Percentiles rank a stretch among this genome's conserved stretches.
Conservation (phyloP, 2,113 vertebrate species). For the Corydoras maculifer region DNA sequence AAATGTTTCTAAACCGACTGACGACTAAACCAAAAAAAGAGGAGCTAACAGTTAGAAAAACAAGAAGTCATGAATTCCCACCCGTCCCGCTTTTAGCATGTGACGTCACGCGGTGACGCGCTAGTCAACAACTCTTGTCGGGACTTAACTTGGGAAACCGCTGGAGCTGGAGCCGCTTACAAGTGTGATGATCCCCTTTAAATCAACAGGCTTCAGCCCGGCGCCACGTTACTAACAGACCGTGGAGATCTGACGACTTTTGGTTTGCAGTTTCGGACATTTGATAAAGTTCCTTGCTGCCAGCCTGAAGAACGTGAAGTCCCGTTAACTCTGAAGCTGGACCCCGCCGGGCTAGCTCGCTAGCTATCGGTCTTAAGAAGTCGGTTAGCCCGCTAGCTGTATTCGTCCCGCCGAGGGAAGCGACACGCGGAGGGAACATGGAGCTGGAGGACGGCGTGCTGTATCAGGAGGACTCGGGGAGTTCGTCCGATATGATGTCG, state of each 20-base stretch:
- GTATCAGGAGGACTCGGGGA: slow-evolving; percentile 92
- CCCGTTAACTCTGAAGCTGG: slow-evolving; percentile 14
- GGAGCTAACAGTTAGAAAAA: too few species aligned
- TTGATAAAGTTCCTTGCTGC: slow-evolving; percentile 12
- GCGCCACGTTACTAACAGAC: too few species aligned
- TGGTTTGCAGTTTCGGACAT: background rate
- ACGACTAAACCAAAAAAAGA: too few species aligned
- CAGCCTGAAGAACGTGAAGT: background rate
- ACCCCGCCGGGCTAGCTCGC: slow-evolving; percentile 22
- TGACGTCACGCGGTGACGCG: slow-evolving; percentile 55
- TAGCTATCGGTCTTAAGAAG: slow-evolving; percentile 31
- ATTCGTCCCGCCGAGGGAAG: slow-evolving; percentile 11
- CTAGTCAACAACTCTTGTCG: slow-evolving; percentile 50
- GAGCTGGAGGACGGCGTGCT: slow-evolving; percentile 84
- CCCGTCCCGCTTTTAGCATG: slow-evolving; percentile 37
- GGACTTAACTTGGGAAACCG: slow-evolving; percentile 27
- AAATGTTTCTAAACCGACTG: too few species aligned
- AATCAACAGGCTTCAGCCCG: too few species aligned
- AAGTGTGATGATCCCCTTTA: background rate
- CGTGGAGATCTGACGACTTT: too few species aligned
- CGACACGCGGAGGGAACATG: slow-evolving; percentile 52
- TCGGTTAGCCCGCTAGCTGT: slow-evolving; percentile 43
- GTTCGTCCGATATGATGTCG: slow-evolving; percentile 86
- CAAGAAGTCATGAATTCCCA: slow-evolving; percentile 1
- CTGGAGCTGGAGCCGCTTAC: background rate